phyloP scores from a whole-genome alignment of 2,888 invertebrate species.

The Xestia xanthographa region DNA sequence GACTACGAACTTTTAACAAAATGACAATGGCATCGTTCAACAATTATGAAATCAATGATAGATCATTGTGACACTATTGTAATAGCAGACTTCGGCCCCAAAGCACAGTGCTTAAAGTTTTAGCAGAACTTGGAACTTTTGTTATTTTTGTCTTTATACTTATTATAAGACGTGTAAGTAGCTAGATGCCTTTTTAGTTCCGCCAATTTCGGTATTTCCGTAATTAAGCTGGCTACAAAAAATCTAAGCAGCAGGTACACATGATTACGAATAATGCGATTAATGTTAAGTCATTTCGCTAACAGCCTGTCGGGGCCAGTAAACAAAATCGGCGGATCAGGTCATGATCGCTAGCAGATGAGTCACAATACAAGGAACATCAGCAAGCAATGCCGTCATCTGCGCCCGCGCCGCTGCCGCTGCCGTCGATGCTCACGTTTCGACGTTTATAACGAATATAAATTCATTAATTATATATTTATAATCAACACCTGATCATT shows the following conservation, averaged over 20 bases:
- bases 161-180: slow-evolving; percentile 17
- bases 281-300: slow-evolving; percentile 74
- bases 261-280: slow-evolving; percentile 71
- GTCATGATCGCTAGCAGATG: slow-evolving; percentile 85
- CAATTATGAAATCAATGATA: no score
- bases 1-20: no score
- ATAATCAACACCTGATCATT: slow-evolving; percentile 58
- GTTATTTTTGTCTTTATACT: slow-evolving; percentile 4
- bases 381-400: slow-evolving; percentile 87
- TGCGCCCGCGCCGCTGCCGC: slow-evolving; percentile 59
- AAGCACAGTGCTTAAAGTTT: neutral
- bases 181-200: slow-evolving; percentile 42
- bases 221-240: slow-evolving; percentile 65
- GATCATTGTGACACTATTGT: no score
- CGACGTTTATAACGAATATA: slow-evolving; percentile 70
- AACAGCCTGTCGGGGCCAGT: slow-evolving; percentile 72
- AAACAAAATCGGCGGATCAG: slow-evolving; percentile 84
- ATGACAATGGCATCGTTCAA: no score
- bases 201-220: slow-evolving; percentile 59
- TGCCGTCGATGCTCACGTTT: slow-evolving; percentile 74
- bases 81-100: no score
- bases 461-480: slow-evolving; percentile 67
- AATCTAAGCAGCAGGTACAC: slow-evolving; percentile 66
- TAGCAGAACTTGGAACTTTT: slow-evolving; percentile 19
- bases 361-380: slow-evolving; percentile 88